Evolutionary conservation across 2,113 vertebrate species (phyloP), one percentile per base, ranked within the genome.

Genomic region (Thunnus maccoyii): DNA sequence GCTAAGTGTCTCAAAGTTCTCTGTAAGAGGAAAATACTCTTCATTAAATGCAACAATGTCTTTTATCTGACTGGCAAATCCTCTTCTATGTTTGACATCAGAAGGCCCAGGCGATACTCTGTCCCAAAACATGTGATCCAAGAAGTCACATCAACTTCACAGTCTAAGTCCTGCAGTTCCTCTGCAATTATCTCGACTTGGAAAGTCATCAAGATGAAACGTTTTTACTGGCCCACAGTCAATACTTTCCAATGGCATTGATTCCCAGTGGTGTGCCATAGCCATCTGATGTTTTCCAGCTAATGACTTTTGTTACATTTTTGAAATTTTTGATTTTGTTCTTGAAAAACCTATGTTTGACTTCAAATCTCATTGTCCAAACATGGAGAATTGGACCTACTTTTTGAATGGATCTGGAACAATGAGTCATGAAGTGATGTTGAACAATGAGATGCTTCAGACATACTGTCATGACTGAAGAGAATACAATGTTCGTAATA

Each of bases 261-360:
- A 68, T 68, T 68, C 50, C 65, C 65, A 68, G 22, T 68, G 47
- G 5, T 17, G 52, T 68, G 65, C 27, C 2, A 68, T 12, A n/a
- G 50, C 14, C 65, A 68, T 69, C 67, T 69, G 67, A 55, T 69
- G 67, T 55, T 55, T 69, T 69, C 55, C 2, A 4, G 62, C 62
- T n/a, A 47, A 64, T 0, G 62, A 46, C 62, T 46, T 46, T 47
- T 30, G 41, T 63, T 44, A 63, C 41, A 20, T 63, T 47, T 32
- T 52, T 69, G 50, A 51, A 30, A 56, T 70, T 36, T 70, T 70
- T 44, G 51, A 70, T 44, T 22, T 51, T 69, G 30, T n/a, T 55
- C 30, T 69, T 69, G 30, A 69, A 69, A 69, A 69, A 69, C 66
- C 16, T 69, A 10, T 69, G 51, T 13, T 69, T 69, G 4, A 50